phyloP scores from a whole-genome alignment of 2,797 vertebrate genomes.

The Remorina albescens region DNA sequence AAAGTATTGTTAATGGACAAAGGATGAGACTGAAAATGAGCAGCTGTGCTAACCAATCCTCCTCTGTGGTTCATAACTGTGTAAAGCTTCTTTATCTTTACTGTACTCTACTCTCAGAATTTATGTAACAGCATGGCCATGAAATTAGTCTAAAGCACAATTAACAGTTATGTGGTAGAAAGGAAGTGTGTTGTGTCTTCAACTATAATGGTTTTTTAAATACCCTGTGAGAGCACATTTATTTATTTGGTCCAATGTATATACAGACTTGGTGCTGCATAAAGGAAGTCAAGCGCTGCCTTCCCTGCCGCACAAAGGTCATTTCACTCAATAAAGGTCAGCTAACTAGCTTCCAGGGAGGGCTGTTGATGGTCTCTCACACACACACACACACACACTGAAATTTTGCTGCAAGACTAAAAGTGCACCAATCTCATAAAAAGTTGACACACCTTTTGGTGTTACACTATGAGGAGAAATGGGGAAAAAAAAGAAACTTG shows the following conservation, averaged over 20 bases:
- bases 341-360: too few species aligned
- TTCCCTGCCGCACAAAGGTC: too few species aligned
- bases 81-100: neutral
- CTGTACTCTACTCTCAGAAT: neutral
- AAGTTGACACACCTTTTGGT: too few species aligned
- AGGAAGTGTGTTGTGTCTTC: conserved; percentile 1
- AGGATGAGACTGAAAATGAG: neutral
- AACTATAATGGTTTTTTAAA: neutral
- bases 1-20: neutral
- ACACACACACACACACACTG: too few species aligned
- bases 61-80: neutral
- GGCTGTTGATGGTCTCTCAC: too few species aligned
- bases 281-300: neutral
- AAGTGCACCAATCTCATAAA: too few species aligned
- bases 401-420: too few species aligned
- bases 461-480: too few species aligned
- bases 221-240: neutral
- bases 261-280: neutral
- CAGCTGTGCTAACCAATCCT: neutral
- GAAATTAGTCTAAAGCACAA: neutral
- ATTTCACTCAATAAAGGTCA: too few species aligned
- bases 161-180: neutral
- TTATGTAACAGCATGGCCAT: too few species aligned
- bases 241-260: neutral
- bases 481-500: conserved; percentile 7